Evolutionary conservation across 1,140 invertebrate genomes (phyloP).

Genomic region (Spodoptera frugiperda): DNA sequence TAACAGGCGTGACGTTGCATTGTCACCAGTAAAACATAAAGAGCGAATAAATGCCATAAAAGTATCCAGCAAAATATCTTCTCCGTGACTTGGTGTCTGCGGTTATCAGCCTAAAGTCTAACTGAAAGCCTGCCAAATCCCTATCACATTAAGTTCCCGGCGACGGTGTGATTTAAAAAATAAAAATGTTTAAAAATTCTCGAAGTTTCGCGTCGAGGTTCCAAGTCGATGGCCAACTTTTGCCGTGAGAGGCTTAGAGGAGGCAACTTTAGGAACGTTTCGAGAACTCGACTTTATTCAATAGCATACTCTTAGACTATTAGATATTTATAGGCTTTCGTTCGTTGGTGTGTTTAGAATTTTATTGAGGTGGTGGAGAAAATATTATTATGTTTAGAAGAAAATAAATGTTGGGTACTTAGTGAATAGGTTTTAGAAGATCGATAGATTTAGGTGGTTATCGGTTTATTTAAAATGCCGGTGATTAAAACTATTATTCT

Average conservation of each 20-base stretch:
- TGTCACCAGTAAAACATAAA: no score
- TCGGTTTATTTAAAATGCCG: no score
- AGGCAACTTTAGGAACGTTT: slow-evolving; percentile 60
- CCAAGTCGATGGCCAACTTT: slow-evolving; percentile 65
- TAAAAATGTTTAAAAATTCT: slow-evolving; percentile 70
- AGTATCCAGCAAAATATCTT: no score
- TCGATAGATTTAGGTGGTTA: no score
- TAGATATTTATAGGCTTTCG: slow-evolving; percentile 56
- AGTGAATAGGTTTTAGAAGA: no score
- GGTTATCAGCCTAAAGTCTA: slow-evolving; percentile 4
- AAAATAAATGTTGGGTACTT: no score
- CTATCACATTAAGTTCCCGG: slow-evolving; percentile 63
- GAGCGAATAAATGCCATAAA: no score
- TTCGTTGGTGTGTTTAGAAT: not conserved
- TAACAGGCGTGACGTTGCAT: no score
- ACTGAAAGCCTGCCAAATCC: slow-evolving; percentile 65
- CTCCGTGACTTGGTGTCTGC: not conserved
- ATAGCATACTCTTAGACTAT: slow-evolving; percentile 65
- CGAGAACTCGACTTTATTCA: slow-evolving; percentile 70
- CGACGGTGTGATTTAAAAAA: slow-evolving; percentile 67
- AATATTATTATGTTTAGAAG: no score
- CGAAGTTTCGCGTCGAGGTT: slow-evolving; percentile 65
- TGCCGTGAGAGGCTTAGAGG: slow-evolving; percentile 67
- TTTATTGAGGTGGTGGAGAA: no score
- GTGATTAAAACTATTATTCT: no score